Base-by-base conservation (phyloP, 2,797 vertebrate genomes). In the Gila robusta region DNA sequence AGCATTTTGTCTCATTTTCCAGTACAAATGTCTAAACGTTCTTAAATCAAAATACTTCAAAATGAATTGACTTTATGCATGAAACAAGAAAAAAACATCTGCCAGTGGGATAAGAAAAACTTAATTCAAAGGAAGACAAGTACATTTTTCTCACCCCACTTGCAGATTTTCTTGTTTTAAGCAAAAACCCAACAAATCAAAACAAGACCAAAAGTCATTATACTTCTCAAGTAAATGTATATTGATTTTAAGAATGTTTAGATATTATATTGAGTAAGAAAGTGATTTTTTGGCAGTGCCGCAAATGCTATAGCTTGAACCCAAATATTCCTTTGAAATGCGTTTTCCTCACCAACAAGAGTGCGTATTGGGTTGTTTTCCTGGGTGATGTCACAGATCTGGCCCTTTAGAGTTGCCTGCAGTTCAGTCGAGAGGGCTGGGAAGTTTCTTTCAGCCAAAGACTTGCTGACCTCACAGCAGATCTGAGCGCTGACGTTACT, bases 381-480 rank as follows among this genome's bases (percentile, higher is more conserved):
- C 71, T 97, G 94, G 67, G 92, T 91, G 59, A 99, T 93, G 90
- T 91, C 96, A 93, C 95, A 90, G 0, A 99, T 97, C 88, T 98
- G 98, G 82, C 97, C 97, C 21, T 94, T 77, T 23, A 99, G 95
- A 35, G 96, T 96, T 87, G 88, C 94, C 89, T 97, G 95, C 85
- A 96, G 91, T 19, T 96, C 96, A 9, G 94, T 91, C 56, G 88
- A 93, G 54, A 99, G 92, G 19, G 91, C 35, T 0, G 96, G 94
- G 87, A 96, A 96, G 77, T 81, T 91, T 91, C 97, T 95, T 91
- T 97, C 97, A 5, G 89, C 92, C 83, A 99, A 90, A 83, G 96
- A 97, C 91, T 94, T 96, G 92, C 97, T 98, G 90, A 98, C 92
- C 92, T 97, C 96, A 80, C 88, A 94, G 92, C 97, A 98, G 88